phyloP scores from a whole-genome alignment of 2,888 invertebrate genomes.

The Conchocele bisecta region DNA sequence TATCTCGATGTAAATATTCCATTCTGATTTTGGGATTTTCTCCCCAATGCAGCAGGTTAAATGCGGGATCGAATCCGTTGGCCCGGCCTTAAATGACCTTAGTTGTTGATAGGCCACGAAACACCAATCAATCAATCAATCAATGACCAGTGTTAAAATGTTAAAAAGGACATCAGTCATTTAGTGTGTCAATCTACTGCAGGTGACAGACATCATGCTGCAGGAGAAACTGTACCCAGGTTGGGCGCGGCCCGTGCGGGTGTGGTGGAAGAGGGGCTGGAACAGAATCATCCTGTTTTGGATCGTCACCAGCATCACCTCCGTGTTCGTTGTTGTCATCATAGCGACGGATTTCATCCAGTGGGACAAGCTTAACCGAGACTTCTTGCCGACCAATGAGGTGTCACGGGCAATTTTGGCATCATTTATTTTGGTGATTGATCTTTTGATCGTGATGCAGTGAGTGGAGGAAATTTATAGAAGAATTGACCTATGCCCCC shows the following conservation, averaged over 20 bases:
- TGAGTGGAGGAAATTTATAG: too few relatives aligned
- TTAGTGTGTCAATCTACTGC: slow-evolving; percentile 1
- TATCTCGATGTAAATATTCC: too few relatives aligned
- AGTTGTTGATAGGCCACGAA: too few relatives aligned
- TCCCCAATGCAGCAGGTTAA: too few relatives aligned
- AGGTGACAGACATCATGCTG: slow-evolving; percentile 85
- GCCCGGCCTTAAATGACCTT: too few relatives aligned
- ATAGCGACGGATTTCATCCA: slow-evolving; percentile 84
- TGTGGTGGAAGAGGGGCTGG: slow-evolving; percentile 82
- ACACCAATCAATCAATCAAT: too few relatives aligned
- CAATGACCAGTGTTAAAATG: too few relatives aligned
- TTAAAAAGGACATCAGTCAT: too few relatives aligned
- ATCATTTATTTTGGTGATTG: slow-evolving; percentile 84
- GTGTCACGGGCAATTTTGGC: slow-evolving; percentile 84
- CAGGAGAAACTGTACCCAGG: slow-evolving; percentile 84
- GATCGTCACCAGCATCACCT: slow-evolving; percentile 82
- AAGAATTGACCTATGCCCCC: too few relatives aligned
- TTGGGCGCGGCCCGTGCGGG: slow-evolving; percentile 82
- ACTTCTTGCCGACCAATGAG: slow-evolving; percentile 84
- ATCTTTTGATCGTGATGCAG: slow-evolving; percentile 84
- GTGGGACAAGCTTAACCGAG: slow-evolving; percentile 84
- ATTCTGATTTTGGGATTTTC: too few relatives aligned
- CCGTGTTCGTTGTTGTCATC: slow-evolving; percentile 83
- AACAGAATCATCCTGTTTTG: slow-evolving; percentile 84
- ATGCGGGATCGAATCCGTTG: too few relatives aligned